A percentile compares a stretch with the other conserved stretches of the same genome.
phyloP scores from a whole-genome alignment of 1,140 invertebrate species.

The Bombus pyrosoma region DNA sequence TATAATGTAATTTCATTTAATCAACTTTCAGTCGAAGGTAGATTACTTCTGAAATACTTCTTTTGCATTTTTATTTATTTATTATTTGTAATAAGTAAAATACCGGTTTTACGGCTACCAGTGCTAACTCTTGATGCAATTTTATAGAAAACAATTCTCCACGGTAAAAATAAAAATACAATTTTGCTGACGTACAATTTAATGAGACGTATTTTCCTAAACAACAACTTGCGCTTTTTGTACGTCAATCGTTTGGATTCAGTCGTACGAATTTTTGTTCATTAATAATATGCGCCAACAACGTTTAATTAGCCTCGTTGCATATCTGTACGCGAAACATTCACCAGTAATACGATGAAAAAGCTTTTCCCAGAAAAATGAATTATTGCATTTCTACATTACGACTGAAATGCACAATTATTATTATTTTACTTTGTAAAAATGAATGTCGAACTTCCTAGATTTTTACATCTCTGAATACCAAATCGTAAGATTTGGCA shows the following conservation, averaged over 20 bases:
- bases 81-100: background rate
- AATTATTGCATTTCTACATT: background rate
- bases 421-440: too few relatives aligned
- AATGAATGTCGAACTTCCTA: background rate
- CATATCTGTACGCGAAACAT: background rate
- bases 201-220: background rate
- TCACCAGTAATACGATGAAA: background rate
- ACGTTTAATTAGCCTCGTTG: slow-evolving; percentile 19
- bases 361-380: background rate
- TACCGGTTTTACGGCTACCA: background rate
- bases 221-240: background rate
- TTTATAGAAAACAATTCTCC: background rate
- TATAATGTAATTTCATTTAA: background rate
- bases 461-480: background rate
- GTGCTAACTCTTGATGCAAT: background rate
- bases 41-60: background rate
- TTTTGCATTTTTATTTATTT: background rate
- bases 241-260: background rate
- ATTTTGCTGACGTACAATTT: background rate
- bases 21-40: background rate
- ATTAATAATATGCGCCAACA: background rate
- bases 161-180: background rate
- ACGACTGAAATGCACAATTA: too few relatives aligned
- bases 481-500: background rate
- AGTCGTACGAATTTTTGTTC: background rate